Evolutionary conservation across 2,888 invertebrate species (phyloP).

Genomic region (Heliconius sara): DNA sequence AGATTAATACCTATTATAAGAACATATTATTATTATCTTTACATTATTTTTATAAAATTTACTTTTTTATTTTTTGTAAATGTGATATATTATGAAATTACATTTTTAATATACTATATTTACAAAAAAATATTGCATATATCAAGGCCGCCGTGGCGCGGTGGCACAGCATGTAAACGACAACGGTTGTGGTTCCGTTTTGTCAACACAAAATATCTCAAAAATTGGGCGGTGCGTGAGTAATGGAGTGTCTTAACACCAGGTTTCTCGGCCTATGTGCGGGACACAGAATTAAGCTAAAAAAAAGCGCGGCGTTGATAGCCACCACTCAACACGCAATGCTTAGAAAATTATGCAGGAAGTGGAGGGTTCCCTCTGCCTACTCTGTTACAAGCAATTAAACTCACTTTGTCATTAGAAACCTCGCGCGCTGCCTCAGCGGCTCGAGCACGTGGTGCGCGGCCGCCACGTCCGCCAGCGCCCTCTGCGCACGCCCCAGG

Average conservation of each 20-base stretch:
- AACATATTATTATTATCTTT: too few species aligned
- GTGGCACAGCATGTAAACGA: background rate
- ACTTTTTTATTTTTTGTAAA: too few species aligned
- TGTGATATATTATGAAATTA: too few species aligned
- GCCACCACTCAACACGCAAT: too few species aligned
- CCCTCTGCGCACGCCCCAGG: constrained; percentile 89
- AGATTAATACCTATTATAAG: too few species aligned
- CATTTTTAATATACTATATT: background rate
- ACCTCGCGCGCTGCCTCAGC: constrained; percentile 85
- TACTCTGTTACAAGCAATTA: background rate
- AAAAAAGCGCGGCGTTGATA: too few species aligned
- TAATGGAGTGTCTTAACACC: background rate
- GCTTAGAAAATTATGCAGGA: too few species aligned
- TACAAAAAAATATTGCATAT: background rate
- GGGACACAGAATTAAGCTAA: background rate
- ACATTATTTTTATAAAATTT: too few species aligned
- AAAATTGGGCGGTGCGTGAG: background rate
- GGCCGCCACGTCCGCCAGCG: constrained; percentile 87
- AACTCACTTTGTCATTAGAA: constrained; percentile 85
- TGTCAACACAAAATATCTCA: background rate
- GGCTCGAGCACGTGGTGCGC: constrained; percentile 81
- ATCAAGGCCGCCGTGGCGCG: background rate
- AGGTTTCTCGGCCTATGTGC: background rate
- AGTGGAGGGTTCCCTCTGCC: too few species aligned
- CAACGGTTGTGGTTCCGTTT: background rate